Percentiles rank a stretch among this genome's conserved stretches.
Evolutionary conservation across 2,113 vertebrate species (phyloP).

Genomic region (Nothocercus nigrocapillus): DNA sequence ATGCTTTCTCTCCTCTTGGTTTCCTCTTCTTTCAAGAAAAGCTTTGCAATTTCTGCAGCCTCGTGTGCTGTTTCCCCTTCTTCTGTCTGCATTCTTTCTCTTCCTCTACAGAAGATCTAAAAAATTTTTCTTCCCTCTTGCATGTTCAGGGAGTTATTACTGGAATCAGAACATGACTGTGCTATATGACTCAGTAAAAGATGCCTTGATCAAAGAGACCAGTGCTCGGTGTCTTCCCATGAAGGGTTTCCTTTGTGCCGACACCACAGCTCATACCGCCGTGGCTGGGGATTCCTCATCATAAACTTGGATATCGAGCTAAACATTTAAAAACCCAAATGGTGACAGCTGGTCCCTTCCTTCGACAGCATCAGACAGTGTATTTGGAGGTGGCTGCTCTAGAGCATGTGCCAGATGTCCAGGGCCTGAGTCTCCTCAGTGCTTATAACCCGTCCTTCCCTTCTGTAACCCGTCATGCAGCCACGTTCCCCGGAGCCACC

Average conservation of each 20-base stretch:
- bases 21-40: not conserved
- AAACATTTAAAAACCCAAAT: not conserved
- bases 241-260: not conserved
- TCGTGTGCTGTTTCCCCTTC: not conserved
- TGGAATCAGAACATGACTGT: not conserved
- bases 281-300: not conserved
- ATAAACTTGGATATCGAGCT: not conserved
- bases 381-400: not conserved
- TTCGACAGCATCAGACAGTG: not conserved
- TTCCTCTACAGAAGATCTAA: not conserved
- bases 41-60: not conserved
- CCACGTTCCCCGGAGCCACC: not conserved
- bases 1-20: not conserved
- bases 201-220: not conserved
- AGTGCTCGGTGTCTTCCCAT: not conserved
- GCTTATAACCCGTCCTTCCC: not conserved
- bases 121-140: not conserved
- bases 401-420: not conserved
- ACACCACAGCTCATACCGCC: not conserved
- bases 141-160: not conserved
- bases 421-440: not conserved
- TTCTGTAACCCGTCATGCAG: not conserved
- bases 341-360: not conserved
- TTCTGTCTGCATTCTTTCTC: not conserved
- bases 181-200: not conserved